Conservation (phyloP, 2,797 vertebrate genomes). For the Enteromius unitaeniatus region DNA sequence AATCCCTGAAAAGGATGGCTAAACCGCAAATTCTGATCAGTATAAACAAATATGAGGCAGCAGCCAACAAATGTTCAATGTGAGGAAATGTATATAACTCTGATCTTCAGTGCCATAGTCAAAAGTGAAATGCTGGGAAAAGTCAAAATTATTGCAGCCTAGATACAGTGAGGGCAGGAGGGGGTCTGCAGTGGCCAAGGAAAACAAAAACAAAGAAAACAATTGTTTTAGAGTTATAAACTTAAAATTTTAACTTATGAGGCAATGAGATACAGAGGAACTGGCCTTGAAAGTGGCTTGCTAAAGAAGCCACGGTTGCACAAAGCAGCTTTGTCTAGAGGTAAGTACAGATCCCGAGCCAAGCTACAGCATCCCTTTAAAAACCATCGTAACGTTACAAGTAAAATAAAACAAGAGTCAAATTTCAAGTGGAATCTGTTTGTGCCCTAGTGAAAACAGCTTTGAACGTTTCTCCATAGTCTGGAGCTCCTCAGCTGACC, state of each 20-base stretch:
- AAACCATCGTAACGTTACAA: slow-evolving; percentile 11
- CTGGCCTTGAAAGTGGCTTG: slow-evolving; percentile 60
- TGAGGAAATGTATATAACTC: slow-evolving; percentile 47
- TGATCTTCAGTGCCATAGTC: slow-evolving; percentile 71
- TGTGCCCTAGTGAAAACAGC: slow-evolving; percentile 39
- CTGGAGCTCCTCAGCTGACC: slow-evolving; percentile 23
- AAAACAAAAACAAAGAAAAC: slow-evolving; percentile 11
- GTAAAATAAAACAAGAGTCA: slow-evolving; percentile 23
- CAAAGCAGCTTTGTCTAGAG: slow-evolving; percentile 62
- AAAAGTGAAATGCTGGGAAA: slow-evolving; percentile 70
- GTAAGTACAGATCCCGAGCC: slow-evolving; percentile 51
- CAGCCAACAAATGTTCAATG: slow-evolving; percentile 49
- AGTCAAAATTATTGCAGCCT: slow-evolving; percentile 58
- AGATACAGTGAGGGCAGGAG: slow-evolving; percentile 58
- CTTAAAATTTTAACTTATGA: slow-evolving; percentile 53
- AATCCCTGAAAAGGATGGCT: slow-evolving; percentile 64
- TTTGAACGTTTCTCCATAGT: background rate
- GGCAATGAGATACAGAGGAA: slow-evolving; percentile 53
- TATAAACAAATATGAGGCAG: slow-evolving; percentile 41
- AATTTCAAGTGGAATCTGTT: slow-evolving; percentile 25
- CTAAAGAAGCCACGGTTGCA: slow-evolving; percentile 59
- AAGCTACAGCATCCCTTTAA: slow-evolving; percentile 45
- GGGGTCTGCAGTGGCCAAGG: slow-evolving; percentile 62
- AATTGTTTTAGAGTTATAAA: slow-evolving; percentile 36
- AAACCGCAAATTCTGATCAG: slow-evolving; percentile 53